Evolutionary conservation across 2,113 vertebrate genomes (phyloP).

Genomic region (Picathartes gymnocephalus): DNA sequence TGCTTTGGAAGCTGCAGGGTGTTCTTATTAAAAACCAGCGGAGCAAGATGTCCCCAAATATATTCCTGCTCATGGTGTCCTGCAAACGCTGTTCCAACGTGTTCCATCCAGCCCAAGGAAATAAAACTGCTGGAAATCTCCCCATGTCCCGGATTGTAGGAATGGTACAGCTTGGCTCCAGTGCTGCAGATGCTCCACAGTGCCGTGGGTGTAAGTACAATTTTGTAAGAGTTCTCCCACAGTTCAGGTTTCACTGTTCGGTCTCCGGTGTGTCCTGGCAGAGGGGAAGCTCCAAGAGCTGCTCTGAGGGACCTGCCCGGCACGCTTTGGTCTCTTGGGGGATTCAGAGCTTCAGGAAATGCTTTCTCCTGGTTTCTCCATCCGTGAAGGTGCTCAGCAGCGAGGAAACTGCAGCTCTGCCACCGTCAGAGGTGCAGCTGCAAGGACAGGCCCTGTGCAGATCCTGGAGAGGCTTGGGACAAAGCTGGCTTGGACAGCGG

Average conservation of each 20-base stretch:
- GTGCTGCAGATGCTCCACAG: background rate
- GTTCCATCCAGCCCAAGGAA: background rate
- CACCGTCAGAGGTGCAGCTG: background rate
- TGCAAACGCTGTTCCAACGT: background rate
- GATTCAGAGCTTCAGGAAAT: background rate
- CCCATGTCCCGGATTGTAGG: background rate
- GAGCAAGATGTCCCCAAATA: constrained; percentile 17
- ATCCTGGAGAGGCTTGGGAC: background rate
- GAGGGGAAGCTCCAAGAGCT: background rate
- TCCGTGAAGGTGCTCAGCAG: background rate
- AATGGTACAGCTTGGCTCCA: background rate
- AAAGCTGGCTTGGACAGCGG: background rate
- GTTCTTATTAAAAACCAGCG: background rate
- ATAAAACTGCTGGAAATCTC: constrained; percentile 7
- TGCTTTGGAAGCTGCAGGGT: constrained; percentile 33
- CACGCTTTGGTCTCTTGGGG: background rate
- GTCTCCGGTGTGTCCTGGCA: background rate
- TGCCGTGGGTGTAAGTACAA: background rate
- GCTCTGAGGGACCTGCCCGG: background rate
- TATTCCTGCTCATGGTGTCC: constrained; percentile 26
- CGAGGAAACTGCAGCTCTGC: background rate
- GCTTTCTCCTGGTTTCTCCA: background rate
- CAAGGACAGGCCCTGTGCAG: too few species aligned
- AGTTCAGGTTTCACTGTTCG: background rate
- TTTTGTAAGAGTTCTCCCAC: background rate